Evolutionary conservation across 2,113 vertebrate genomes (phyloP), one percentile per base, ranked within the genome.

Genomic region (Aptenodytes patagonicus): DNA sequence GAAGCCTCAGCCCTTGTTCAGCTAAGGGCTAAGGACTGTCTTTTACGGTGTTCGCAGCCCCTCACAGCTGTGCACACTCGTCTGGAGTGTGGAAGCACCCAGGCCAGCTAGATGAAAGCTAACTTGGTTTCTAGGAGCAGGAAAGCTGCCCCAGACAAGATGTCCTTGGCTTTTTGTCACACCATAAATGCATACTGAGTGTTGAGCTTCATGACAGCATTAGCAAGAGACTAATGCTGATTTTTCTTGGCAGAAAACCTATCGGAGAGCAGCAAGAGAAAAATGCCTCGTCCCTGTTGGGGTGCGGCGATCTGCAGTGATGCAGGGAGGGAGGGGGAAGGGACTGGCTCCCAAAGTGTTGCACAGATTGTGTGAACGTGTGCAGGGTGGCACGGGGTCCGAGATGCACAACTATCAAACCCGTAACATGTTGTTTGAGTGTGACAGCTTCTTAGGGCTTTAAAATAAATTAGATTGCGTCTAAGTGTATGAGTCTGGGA

Each of bases 351-450:
- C 40, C 44, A 13, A 76, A 55, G 25, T 14, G 44, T 40, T 20
- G 18, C 49, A 69, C 79, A 64, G 49, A 40, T 51, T 40, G 72
- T 60, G 44, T 18, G 44, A 84, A 52, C 0, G 5, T 29, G 25
- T 54, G 51, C 31, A 4, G 75, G 21, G 60, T 26, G 46, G 17
- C 58, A 69, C 2, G 0, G 44, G 46, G 26, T 60, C 40, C 1
- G 5, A 58, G 49, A 29, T 18, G 38, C 66, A 36, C 17, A 4
- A 13, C 84, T 69, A 7, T 17, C 25, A 29, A 57, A 32, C 34
- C 24, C 1, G 0, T 36, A n/a, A 17, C 4, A 0, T 3, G 17
- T 12, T 44, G 17, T 31, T 32, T n/a, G 40, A 51, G 51, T 18
- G 24, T 14, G 10, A 66, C 40, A 77, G n/a, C 13, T 72, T 78